Conservation (phyloP, 2,888 invertebrate species). For the Oligia fasciuncula region DNA sequence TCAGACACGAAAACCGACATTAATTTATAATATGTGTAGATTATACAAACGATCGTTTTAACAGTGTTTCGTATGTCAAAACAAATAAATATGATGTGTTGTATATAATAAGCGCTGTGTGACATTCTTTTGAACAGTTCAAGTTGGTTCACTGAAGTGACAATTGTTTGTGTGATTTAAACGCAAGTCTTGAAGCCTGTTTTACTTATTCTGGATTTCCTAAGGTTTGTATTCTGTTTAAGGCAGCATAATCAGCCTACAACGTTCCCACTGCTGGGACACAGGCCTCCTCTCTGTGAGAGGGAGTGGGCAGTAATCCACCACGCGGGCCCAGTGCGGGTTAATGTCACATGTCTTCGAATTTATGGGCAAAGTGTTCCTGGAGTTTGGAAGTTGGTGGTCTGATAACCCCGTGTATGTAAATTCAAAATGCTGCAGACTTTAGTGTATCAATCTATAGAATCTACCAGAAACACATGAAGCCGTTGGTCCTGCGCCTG, state of each 20-base stretch:
- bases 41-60: background rate
- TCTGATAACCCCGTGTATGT: background rate
- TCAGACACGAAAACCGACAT: background rate
- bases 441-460: too few species aligned
- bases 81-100: constrained; percentile 5
- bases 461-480: too few species aligned
- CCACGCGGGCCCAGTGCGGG: too few species aligned
- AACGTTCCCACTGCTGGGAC: too few species aligned
- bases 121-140: background rate
- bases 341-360: too few species aligned
- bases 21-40: background rate
- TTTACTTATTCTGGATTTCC: background rate
- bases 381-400: background rate
- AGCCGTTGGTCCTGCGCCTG: too few species aligned
- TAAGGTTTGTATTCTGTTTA: background rate
- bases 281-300: too few species aligned
- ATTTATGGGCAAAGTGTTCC: too few species aligned
- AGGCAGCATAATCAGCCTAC: too few species aligned
- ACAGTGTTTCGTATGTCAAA: background rate
- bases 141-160: background rate
- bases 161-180: background rate
- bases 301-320: too few species aligned
- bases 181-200: background rate
- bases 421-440: too few species aligned
- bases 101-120: background rate